Evolutionary conservation across 2,797 vertebrate species (phyloP), one percentile per base, ranked within the genome.

Genomic region (Hemitrygon akajei): DNA sequence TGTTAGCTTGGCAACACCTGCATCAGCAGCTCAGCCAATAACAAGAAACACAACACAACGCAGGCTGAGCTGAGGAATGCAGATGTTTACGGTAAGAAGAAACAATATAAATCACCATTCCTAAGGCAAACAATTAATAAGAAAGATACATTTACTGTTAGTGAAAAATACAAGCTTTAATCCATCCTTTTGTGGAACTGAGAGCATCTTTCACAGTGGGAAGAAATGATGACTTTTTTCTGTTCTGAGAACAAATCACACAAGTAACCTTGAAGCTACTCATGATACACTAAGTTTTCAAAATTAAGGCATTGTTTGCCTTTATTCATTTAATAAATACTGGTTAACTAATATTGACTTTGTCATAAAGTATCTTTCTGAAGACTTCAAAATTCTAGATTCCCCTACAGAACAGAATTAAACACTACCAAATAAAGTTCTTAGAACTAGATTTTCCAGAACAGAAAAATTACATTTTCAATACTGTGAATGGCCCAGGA

Each of bases 51-150:
- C 97, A 97, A 97, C 97, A 97, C 97, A 97, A 96, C 97, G 96
- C 96, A 97, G 97, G 97, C 97, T 97, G 97, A 97, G 97, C 97
- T 97, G 97, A 97, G 97, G 97, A 97, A 97, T 97, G 97, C 97
- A 97, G 97, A 97, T 97, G 97, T 97, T 97, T 97, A 97, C 97
- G 96, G 96, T 97, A 97, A 97, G 97, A 97, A 97, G 97, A 97
- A 97, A 97, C 97, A 97, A 97, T 97, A 96, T 97, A 97, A 97
- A 96, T 96, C 96, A 97, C 97, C 97, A 97, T 97, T 98, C 97
- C 97, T 97, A 97, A 97, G 97, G 97, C 97, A 98, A 98, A 97
- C 97, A 97, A 97, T 97, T 97, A 96, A 98, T 97, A 97, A 97
- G 97, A 97, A 97, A 97, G 96, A 97, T 97, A 97, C 97, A 97